A percentile compares a stretch with the other conserved stretches of the same genome.
phyloP scores from a whole-genome alignment of 2,888 invertebrate genomes.

The Tetropium fuscum region DNA sequence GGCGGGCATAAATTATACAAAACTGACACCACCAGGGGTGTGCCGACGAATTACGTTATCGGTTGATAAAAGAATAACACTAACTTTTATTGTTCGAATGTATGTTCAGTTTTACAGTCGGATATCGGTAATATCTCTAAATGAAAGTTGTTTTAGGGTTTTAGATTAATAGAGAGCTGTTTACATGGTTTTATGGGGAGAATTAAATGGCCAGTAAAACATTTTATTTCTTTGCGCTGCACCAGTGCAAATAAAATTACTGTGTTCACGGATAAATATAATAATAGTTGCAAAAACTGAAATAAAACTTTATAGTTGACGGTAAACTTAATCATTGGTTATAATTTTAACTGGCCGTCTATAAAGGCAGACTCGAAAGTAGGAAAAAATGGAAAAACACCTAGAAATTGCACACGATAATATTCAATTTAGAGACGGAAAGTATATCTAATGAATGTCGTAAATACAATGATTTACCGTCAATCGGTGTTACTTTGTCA shows the following conservation, averaged over 20 bases:
- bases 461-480: too few relatives aligned
- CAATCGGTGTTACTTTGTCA: too few relatives aligned
- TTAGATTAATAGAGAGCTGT: slow-evolving; percentile 1
- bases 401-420: too few relatives aligned
- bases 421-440: too few relatives aligned
- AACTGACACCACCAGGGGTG: slow-evolving; percentile 19
- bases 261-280: not conserved
- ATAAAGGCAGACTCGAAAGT: too few relatives aligned
- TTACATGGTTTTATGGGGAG: not conserved
- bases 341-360: too few relatives aligned
- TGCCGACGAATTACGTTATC: slow-evolving; percentile 8
- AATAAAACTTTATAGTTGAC: not conserved
- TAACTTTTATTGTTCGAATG: not conserved
- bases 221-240: slow-evolving; percentile 1
- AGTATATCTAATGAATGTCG: too few relatives aligned
- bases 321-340: too few relatives aligned
- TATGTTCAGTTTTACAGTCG: slow-evolving; percentile 4
- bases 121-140: slow-evolving; percentile 5
- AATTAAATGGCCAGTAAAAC: not conserved
- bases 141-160: not conserved
- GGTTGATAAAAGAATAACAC: slow-evolving; percentile 9
- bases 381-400: too few relatives aligned
- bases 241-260: not conserved
- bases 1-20: slow-evolving; percentile 41
- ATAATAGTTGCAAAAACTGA: not conserved